A percentile compares a stretch with the other conserved stretches of the same genome.
These are phyloP conservation scores for Sarcophaga peregrina DNA, from an alignment of 1,140 invertebrate species.

Conservation along the genomic window DNA sequence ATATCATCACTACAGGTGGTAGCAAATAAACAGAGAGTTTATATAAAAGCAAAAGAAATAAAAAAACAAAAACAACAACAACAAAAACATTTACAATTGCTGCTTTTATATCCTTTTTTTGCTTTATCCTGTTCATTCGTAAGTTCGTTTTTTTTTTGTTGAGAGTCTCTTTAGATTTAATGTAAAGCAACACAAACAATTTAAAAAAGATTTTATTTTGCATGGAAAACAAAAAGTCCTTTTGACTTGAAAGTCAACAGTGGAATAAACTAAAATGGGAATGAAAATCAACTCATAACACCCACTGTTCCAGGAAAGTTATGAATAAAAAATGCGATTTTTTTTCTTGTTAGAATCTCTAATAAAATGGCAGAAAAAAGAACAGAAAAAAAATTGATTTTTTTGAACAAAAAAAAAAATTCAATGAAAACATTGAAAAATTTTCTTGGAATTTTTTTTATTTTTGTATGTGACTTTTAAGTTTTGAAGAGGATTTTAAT, in stretches of 20 bases:
- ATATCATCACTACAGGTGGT: slow-evolving; percentile 11
- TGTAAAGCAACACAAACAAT: too few species aligned
- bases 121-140: not conserved
- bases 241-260: not conserved
- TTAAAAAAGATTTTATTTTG: too few species aligned
- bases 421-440: too few species aligned
- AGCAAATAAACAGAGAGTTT: slow-evolving; percentile 2
- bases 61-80: not conserved
- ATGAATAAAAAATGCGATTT: not conserved
- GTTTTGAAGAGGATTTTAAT: too few species aligned
- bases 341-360: not conserved
- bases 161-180: too few species aligned
- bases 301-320: not conserved
- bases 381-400: too few species aligned
- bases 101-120: not conserved
- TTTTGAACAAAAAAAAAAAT: too few species aligned
- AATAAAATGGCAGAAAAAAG: not conserved
- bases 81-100: not conserved
- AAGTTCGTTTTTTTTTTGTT: too few species aligned
- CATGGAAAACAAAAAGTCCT: not conserved
- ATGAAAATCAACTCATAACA: not conserved
- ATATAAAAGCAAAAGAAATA: not conserved
- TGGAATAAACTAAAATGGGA: not conserved
- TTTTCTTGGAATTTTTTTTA: too few species aligned
- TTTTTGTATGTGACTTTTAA: too few species aligned